These are phyloP conservation scores for Pentalonia nigronervosa DNA, from an alignment of 1,140 invertebrate species.

Conservation along the genomic window DNA sequence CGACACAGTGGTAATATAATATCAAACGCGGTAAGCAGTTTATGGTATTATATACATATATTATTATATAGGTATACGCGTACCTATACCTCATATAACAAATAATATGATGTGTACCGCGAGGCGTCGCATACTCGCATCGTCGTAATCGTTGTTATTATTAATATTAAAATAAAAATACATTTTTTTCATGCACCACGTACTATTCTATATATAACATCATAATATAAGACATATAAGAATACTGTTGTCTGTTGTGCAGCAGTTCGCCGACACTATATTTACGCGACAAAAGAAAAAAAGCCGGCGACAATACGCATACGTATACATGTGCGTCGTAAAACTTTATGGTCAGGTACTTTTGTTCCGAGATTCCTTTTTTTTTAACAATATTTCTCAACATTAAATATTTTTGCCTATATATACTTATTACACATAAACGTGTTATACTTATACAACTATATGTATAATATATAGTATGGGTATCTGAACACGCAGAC, in stretches of 20 bases:
- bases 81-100: neutral
- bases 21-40: neutral
- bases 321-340: neutral
- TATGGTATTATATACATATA: neutral
- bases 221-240: neutral
- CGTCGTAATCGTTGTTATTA: neutral
- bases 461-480: neutral
- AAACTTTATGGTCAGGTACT: slow-evolving; percentile 11
- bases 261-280: neutral
- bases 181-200: neutral
- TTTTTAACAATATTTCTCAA: neutral
- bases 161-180: neutral
- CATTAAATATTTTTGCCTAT: neutral
- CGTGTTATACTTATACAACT: neutral
- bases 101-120: neutral
- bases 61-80: neutral
- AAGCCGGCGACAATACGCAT: neutral
- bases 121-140: neutral
- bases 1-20: neutral
- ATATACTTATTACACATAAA: neutral
- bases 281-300: neutral
- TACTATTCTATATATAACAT: neutral
- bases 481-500: neutral
- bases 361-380: neutral
- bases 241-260: neutral